Evolutionary conservation across 2,888 invertebrate genomes (phyloP).

Genomic region (Xestia c-nigrum): DNA sequence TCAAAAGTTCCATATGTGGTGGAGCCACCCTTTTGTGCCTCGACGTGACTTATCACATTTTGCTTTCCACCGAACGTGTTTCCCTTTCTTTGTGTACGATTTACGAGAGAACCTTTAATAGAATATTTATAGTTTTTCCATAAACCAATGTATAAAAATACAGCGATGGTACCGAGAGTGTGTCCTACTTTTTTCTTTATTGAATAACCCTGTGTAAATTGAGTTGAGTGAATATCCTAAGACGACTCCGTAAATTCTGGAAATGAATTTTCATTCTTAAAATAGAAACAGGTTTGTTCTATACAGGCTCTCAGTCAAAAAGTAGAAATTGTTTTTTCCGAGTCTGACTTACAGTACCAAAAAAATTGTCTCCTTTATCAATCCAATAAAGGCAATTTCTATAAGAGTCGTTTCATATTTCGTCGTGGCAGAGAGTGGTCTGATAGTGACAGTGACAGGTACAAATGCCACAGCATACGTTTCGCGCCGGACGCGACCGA

Average conservation of each 20-base stretch:
- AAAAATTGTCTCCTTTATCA: slow-evolving; percentile 16
- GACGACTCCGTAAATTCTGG: too few relatives aligned
- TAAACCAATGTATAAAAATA: slow-evolving; percentile 51
- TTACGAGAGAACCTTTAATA: slow-evolving; percentile 75
- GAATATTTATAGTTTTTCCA: slow-evolving; percentile 74
- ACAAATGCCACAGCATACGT: slow-evolving; percentile 55
- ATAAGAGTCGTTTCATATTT: slow-evolving; percentile 46
- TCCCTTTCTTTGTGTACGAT: slow-evolving; percentile 76
- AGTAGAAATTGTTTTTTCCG: not conserved
- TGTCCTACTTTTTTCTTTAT: slow-evolving; percentile 24
- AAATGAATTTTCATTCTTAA: not conserved
- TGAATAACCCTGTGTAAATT: slow-evolving; percentile 24
- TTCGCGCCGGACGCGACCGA: slow-evolving; percentile 28
- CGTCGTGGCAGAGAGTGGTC: slow-evolving; percentile 26
- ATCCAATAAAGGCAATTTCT: slow-evolving; percentile 14
- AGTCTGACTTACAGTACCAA: not conserved
- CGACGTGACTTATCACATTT: slow-evolving; percentile 80
- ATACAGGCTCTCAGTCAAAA: not conserved
- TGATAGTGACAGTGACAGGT: slow-evolving; percentile 61
- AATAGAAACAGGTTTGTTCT: not conserved
- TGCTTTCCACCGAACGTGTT: slow-evolving; percentile 69
- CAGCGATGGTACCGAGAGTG: slow-evolving; percentile 14
- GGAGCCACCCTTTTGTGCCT: slow-evolving; percentile 66
- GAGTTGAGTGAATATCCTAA: not conserved
- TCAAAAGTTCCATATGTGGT: slow-evolving; percentile 67